Conservation (phyloP, 1,140 invertebrate species). For the Ceratina australensis region DNA sequence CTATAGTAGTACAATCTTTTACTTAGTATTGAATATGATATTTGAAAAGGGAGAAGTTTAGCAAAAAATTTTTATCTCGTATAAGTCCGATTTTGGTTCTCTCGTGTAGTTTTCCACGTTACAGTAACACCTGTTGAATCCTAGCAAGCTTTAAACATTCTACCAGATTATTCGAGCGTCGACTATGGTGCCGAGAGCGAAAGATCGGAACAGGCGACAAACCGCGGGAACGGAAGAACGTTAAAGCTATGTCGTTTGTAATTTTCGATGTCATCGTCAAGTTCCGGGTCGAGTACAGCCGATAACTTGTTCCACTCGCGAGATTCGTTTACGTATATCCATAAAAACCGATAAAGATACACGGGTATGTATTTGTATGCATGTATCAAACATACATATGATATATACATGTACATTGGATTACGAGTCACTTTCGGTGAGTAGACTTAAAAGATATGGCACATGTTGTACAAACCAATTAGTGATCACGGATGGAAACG, state of each 20-base stretch:
- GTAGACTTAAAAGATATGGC: too few relatives aligned
- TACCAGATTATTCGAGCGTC: conserved; percentile 1
- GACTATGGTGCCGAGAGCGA: background rate
- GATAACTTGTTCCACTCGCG: background rate
- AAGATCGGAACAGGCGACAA: background rate
- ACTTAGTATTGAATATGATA: too few relatives aligned
- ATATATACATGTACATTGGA: too few relatives aligned
- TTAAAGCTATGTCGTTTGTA: background rate
- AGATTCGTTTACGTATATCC: background rate
- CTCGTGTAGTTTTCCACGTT: conserved; percentile 38
- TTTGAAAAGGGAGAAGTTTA: too few relatives aligned
- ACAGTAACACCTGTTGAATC: conserved; percentile 58
- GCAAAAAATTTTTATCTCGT: too few relatives aligned
- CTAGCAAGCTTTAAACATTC: conserved; percentile 29
- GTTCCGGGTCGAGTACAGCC: background rate
- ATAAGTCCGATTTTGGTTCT: background rate
- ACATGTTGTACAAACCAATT: too few relatives aligned
- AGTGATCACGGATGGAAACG: too few relatives aligned
- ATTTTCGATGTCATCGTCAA: conserved; percentile 23
- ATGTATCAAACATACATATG: too few relatives aligned
- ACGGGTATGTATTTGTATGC: too few relatives aligned
- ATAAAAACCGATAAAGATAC: background rate
- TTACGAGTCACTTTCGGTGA: too few relatives aligned
- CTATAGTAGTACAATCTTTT: too few relatives aligned
- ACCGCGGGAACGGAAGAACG: conserved; percentile 25